Conservation (phyloP, 2,888 invertebrate species). For the Horisme vitalbata region DNA sequence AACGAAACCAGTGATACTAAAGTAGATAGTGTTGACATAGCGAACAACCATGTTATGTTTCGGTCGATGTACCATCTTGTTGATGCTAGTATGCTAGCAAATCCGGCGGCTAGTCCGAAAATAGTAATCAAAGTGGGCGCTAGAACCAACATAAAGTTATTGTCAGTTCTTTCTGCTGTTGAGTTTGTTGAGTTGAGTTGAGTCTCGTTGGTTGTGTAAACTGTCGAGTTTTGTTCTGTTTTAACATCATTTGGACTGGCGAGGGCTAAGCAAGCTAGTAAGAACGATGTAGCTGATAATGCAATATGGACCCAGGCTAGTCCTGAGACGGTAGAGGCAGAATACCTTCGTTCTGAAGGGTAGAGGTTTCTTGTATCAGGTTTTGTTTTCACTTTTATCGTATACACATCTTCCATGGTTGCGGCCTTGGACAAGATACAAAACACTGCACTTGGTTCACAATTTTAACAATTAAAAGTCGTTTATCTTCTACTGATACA, state of each 20-base stretch:
- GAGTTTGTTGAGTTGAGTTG: too few relatives aligned
- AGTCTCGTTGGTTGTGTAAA: constrained; percentile 18
- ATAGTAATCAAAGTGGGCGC: constrained; percentile 77
- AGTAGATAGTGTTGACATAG: constrained; percentile 79
- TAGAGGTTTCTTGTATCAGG: constrained; percentile 82
- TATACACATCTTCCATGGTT: constrained; percentile 86
- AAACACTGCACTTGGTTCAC: constrained; percentile 4
- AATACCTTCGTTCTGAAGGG: constrained; percentile 86
- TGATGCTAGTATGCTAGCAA: constrained; percentile 84
- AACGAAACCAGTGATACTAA: constrained; percentile 72
- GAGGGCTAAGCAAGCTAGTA: constrained; percentile 81
- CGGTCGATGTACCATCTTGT: constrained; percentile 86
- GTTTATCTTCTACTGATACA: neutral
- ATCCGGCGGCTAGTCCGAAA: constrained; percentile 76
- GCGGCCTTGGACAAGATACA: constrained; percentile 26
- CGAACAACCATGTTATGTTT: constrained; percentile 85
- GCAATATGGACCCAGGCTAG: constrained; percentile 84
- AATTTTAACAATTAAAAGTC: too few relatives aligned
- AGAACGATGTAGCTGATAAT: constrained; percentile 81
- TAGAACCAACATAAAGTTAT: constrained; percentile 61
- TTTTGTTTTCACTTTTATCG: constrained; percentile 85
- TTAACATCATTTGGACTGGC: constrained; percentile 53
- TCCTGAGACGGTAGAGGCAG: constrained; percentile 86
- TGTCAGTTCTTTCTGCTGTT: constrained; percentile 14
- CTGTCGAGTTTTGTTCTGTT: constrained; percentile 23